Evolutionary conservation across 2,888 invertebrate species (phyloP), one percentile per base, ranked within the genome.

Genomic region (Zootermopsis nevadensis): DNA sequence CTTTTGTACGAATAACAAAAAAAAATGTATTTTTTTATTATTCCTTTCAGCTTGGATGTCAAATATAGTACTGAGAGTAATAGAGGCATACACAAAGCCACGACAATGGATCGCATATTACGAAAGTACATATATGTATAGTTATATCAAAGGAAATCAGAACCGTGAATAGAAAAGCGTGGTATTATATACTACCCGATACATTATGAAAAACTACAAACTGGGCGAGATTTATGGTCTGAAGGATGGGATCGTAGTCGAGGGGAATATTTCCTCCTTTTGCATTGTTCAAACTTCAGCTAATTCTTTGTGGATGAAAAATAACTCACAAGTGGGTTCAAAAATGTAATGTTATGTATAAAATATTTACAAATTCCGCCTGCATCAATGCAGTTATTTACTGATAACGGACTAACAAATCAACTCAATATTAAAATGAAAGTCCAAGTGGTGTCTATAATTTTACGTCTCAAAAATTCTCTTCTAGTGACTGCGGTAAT

Each of bases 61-160:
- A 38, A 27, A 60, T n/a, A 60, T n/a, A 10, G 60, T 60, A 60
- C 12, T 27, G 60, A 60, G n/a, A 8, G 27, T 60, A 60, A 60
- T 10, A 60, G 60, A 27, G 60, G 60, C 24, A 60, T 60, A 60
- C 12, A 60, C 60, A 60, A 60, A 60, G 60, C 30, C 22, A 10
- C 8, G 77, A 77, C 48, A 77, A 77, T 77, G 77, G 77, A 77
- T 77, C 77, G 48, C 77, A 30, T 42, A 48, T 30, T 6, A 42
- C 53, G 24, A 48, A 38, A 30, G 72, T 38, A 38, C 22, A 81
- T 67, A 35, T 30, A 69, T 81, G 74, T 27, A 60, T 27, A 60
- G 60, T 27, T 7, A 2, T 15, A 22, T 53, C 53, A 53, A 53
- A 53, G 53, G 22, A 53, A 53, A 53, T 19, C 3, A 2, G 3